phyloP scores from a whole-genome alignment of 2,888 invertebrate species.

The Rhamnusium bicolor region DNA sequence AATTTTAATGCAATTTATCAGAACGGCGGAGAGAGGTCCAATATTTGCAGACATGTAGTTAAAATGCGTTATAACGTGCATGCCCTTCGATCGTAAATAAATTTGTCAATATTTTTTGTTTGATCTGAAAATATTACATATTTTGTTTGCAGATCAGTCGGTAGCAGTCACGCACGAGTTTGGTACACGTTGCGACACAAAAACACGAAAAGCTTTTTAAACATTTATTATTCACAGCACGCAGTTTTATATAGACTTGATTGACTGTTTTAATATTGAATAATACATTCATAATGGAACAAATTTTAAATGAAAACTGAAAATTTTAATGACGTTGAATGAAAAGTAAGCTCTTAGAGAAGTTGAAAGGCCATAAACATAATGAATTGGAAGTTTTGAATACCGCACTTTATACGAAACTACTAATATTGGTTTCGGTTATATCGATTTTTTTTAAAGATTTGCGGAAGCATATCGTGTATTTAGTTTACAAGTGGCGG shows the following conservation, averaged over 20 bases:
- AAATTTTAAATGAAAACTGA: constrained; percentile 55
- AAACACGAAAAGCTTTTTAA: constrained; percentile 67
- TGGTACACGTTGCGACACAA: constrained; percentile 57
- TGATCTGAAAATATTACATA: constrained; percentile 59
- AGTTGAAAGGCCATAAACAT: neutral
- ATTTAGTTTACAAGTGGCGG: too few species aligned
- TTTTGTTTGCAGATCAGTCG: constrained; percentile 55
- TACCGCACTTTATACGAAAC: neutral
- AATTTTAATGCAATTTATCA: neutral
- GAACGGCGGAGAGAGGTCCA: neutral
- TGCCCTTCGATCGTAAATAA: constrained; percentile 46
- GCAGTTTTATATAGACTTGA: constrained; percentile 61
- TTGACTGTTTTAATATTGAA: constrained; percentile 64
- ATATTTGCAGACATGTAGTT: constrained; percentile 12
- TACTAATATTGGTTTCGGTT: neutral
- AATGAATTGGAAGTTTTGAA: neutral
- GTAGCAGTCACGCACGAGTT: constrained; percentile 61
- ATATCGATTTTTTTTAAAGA: neutral
- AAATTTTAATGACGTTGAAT: constrained; percentile 41
- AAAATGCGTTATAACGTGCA: constrained; percentile 33
- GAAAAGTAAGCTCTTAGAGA: neutral
- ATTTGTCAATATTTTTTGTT: constrained; percentile 60
- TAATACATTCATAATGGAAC: constrained; percentile 57
- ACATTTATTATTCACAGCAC: constrained; percentile 65
- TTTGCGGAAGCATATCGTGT: neutral